Evolutionary conservation across 1,140 invertebrate genomes (phyloP), one percentile per base, ranked within the genome.

Genomic region (Teleogryllus occipitalis): DNA sequence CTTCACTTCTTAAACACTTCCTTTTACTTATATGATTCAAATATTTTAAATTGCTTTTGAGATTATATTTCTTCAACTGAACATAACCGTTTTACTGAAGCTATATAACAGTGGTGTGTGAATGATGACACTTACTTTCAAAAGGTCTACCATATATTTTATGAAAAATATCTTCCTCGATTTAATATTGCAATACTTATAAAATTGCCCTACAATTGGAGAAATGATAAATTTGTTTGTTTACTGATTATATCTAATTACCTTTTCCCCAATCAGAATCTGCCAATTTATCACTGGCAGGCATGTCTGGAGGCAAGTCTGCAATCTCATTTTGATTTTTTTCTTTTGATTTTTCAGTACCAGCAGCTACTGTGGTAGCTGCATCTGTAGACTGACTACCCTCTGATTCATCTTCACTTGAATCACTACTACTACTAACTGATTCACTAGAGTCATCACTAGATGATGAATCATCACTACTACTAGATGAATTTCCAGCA

Each of bases 391-490:
- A 18, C 10, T n/a, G 18, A 18, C 46, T 54, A 8, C 21, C 47
- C 47, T 77, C 47, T 48, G 76, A 47, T 10, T 77, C 76, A 10
- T 79, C 78, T 8, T 47, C 47, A 47, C 47, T 75, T 46, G 78
- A 75, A 49, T 79, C 78, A 75, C 78, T 79, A 0, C 21, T 22
- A 75, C 73, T 75, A 21, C 73, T 72, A 75, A 46, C 65, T 47
- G 78, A 79, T n/a, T 79, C 73, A 21, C 72, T 74, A 0, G 78
- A 79, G 73, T 79, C 78, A 22, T 79, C 78, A 49, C 78, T 79
- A 48, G 78, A 75, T 21, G 78, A 79, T 3, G 78, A 79, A 75
- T 79, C 78, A 75, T 79, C 78, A 22, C 78, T 79, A 46, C 78
- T 79, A 46, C 78, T 79, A 22, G 78, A 75, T 14, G 78, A 79